These are phyloP conservation scores for Steinernema khuongi DNA, from an alignment of 1,140 invertebrate species.

Conservation along the genomic window DNA sequence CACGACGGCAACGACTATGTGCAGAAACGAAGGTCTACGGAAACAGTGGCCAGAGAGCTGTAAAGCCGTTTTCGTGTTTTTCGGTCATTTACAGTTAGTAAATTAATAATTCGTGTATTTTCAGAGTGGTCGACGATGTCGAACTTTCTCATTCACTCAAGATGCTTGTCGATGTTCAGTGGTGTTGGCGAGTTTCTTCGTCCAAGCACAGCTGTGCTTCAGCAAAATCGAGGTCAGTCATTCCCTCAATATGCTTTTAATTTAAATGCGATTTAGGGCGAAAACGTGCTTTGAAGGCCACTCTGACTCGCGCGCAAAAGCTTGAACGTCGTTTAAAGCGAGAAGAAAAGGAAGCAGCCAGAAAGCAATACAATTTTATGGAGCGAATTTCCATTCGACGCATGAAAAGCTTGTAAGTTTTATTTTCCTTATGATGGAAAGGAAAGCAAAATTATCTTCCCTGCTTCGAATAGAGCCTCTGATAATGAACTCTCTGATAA, in stretches of 20 bases:
- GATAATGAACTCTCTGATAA: constrained; percentile 16
- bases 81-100: neutral
- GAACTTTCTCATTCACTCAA: neutral
- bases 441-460: constrained; percentile 19
- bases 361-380: constrained; percentile 57
- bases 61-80: neutral
- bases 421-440: constrained; percentile 20
- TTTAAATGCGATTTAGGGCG: constrained; percentile 37
- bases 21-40: too few relatives aligned
- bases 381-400: constrained; percentile 51
- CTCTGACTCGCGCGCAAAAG: constrained; percentile 41
- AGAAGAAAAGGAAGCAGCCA: constrained; percentile 53
- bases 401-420: constrained; percentile 52
- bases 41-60: too few relatives aligned
- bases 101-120: neutral
- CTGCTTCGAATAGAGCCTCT: constrained; percentile 12
- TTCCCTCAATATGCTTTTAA: neutral
- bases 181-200: neutral
- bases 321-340: constrained; percentile 47
- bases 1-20: too few relatives aligned
- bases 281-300: constrained; percentile 47
- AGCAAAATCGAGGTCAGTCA: neutral
- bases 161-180: neutral
- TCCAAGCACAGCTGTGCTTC: neutral
- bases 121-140: neutral